Evolutionary conservation across 2,888 invertebrate species (phyloP).

Genomic region (Athetis lepigone): DNA sequence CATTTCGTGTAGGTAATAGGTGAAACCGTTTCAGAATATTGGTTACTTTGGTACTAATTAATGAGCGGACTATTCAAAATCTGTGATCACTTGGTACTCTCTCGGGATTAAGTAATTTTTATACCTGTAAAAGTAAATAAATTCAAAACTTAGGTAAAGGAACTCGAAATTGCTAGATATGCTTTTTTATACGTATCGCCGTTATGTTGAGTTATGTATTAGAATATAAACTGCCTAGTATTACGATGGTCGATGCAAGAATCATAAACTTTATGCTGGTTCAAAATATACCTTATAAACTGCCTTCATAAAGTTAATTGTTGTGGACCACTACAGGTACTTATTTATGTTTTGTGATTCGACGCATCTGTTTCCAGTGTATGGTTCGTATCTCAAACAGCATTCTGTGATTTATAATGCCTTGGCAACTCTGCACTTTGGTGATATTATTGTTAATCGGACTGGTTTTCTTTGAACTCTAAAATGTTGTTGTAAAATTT

Average conservation of each 20-base stretch:
- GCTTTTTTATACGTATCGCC: conserved; percentile 68
- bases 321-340: conserved; percentile 56
- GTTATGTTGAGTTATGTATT: conserved; percentile 73
- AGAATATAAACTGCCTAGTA: conserved; percentile 63
- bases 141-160: conserved; percentile 71
- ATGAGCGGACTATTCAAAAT: conserved; percentile 87
- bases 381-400: conserved; percentile 71
- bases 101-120: conserved; percentile 88
- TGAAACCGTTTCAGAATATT: conserved; percentile 83
- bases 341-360: conserved; percentile 65
- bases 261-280: conserved; percentile 67
- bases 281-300: conserved; percentile 9
- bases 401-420: conserved; percentile 85
- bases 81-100: conserved; percentile 91
- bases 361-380: conserved; percentile 44
- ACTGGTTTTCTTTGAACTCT: conserved; percentile 70
- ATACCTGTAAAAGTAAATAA: conserved; percentile 77
- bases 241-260: conserved; percentile 66
- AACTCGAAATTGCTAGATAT: conserved; percentile 77
- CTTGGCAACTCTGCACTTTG: conserved; percentile 80
- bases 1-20: conserved; percentile 79
- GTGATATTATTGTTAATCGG: conserved; percentile 76
- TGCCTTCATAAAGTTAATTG: conserved; percentile 37
- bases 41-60: conserved; percentile 84
- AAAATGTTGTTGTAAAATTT: conserved; percentile 60